These are phyloP conservation scores for Salvelinus sp. DNA, from an alignment of 2,113 vertebrate species.

Conservation along the genomic window DNA sequence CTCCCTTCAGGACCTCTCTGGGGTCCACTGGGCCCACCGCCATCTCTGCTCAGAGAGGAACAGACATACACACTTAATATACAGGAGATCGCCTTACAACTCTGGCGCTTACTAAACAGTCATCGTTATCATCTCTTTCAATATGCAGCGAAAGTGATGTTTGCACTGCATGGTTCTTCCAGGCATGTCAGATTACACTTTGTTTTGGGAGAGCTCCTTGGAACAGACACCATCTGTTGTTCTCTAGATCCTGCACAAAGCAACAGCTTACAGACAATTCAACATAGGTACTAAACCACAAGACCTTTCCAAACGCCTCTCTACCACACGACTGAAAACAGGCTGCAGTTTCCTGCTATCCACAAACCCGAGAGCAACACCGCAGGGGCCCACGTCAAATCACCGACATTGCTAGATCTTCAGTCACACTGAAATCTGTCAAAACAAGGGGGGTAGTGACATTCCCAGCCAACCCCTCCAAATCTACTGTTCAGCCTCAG, in stretches of 20 bases:
- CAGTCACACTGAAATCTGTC: background rate
- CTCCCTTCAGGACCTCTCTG: conserved; percentile 88
- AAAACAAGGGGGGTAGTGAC: no score
- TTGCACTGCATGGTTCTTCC: conserved; percentile 15
- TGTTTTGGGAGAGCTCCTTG: conserved; percentile 36
- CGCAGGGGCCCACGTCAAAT: background rate
- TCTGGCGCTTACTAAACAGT: background rate
- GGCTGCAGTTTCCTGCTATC: background rate
- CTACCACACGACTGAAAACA: background rate
- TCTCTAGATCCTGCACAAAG: background rate
- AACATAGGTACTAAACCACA: background rate
- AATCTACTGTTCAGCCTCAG: background rate
- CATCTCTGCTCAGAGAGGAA: conserved; percentile 74
- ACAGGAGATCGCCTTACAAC: background rate
- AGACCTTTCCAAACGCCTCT: background rate
- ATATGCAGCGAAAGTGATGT: background rate
- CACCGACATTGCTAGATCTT: background rate
- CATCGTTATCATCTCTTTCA: background rate
- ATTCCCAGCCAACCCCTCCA: background rate
- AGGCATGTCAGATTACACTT: conserved; percentile 8
- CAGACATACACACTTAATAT: conserved; percentile 24
- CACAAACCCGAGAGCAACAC: background rate
- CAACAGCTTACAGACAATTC: background rate
- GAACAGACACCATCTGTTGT: conserved; percentile 20
- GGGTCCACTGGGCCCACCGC: conserved; percentile 91